A percentile compares a stretch with the other conserved stretches of the same genome.
These are phyloP conservation scores for Pegoplata infirma DNA, from an alignment of 2,888 invertebrate species.

Conservation along the genomic window DNA sequence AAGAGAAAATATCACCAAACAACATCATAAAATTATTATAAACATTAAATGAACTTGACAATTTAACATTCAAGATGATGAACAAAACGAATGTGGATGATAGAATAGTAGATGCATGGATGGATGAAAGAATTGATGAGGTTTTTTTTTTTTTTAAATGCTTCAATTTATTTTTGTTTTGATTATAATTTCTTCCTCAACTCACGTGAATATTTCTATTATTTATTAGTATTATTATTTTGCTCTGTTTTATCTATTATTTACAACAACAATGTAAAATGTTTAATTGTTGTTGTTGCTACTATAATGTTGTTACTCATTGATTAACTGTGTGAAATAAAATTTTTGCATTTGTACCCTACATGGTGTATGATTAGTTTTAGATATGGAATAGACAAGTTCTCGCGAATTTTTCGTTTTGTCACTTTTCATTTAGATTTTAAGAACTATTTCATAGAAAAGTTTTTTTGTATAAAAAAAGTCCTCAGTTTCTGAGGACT, in stretches of 20 bases:
- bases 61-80: not conserved
- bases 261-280: not conserved
- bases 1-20: not conserved
- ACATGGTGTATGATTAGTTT: not conserved
- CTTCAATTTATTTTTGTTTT: conserved; percentile 7
- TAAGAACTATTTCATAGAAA: too few relatives aligned
- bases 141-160: too few relatives aligned
- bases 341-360: conserved; percentile 6
- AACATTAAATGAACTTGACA: conserved; percentile 23
- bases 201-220: conserved; percentile 20
- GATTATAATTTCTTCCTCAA: conserved; percentile 6
- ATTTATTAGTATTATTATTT: not conserved
- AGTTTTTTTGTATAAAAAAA: too few relatives aligned
- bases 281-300: conserved; percentile 13
- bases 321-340: conserved; percentile 48
- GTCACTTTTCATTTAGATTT: too few relatives aligned
- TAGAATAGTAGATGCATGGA: not conserved
- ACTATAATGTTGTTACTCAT: not conserved
- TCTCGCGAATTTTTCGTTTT: too few relatives aligned
- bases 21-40: conserved; percentile 3
- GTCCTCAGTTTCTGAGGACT: too few relatives aligned
- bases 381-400: too few relatives aligned
- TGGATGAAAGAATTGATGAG: not conserved
- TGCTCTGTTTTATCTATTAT: too few relatives aligned
- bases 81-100: too few relatives aligned